These are phyloP conservation scores for Zaprionus vittiger DNA, from an alignment of 1,140 invertebrate genomes.

Conservation along the genomic window DNA sequence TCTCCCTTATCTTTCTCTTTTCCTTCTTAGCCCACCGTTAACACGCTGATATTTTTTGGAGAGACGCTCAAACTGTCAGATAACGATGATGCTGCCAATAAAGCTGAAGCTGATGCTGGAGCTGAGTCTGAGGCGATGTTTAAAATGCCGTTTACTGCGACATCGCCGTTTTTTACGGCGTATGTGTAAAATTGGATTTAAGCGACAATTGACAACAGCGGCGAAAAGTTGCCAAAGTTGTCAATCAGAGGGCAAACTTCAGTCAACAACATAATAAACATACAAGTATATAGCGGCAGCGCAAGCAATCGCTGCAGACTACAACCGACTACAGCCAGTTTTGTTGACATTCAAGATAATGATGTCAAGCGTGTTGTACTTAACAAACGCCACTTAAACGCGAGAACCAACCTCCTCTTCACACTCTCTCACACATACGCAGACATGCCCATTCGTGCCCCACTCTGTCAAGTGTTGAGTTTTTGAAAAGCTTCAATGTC, in stretches of 20 bases:
- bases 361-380: conserved; percentile 77
- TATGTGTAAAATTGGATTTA: conserved; percentile 77
- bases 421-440: neutral
- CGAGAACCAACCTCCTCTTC: neutral
- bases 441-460: conserved; percentile 4
- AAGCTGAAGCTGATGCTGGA: conserved; percentile 40
- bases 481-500: conserved; percentile 49
- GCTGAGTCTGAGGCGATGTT: conserved; percentile 28
- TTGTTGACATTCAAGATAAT: conserved; percentile 77
- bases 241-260: conserved; percentile 65
- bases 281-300: conserved; percentile 15
- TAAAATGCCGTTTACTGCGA: conserved; percentile 43
- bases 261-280: conserved; percentile 64
- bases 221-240: conserved; percentile 67
- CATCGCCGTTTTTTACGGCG: conserved; percentile 22
- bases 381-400: conserved; percentile 78
- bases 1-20: neutral
- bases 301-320: conserved; percentile 11
- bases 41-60: conserved; percentile 56
- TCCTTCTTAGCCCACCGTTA: conserved; percentile 34
- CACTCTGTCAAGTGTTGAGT: conserved; percentile 46
- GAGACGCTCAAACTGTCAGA: conserved; percentile 62
- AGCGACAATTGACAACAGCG: conserved; percentile 75
- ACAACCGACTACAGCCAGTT: conserved; percentile 30
- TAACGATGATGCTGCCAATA: conserved; percentile 77